phyloP scores from a whole-genome alignment of 2,888 invertebrate species.

The Linhomoeus sp. region DNA sequence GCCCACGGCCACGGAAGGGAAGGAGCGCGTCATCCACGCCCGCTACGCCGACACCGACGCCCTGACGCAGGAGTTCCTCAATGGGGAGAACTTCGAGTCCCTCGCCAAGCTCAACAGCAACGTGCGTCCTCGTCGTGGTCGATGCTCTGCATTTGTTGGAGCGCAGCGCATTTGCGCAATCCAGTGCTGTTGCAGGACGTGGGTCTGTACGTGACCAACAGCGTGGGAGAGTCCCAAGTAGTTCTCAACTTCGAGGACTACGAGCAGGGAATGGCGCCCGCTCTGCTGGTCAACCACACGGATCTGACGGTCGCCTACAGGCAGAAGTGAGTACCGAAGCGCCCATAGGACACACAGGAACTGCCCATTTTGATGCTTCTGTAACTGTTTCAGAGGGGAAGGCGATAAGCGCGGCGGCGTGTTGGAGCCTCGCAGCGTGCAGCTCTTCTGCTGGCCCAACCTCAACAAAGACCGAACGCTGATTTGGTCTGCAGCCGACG shows the following conservation, averaged over 20 bases:
- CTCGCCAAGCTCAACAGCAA: conserved; percentile 56
- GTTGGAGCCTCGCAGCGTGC: conserved; percentile 38
- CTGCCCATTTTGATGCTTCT: no score
- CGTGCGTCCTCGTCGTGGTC: conserved; percentile 47
- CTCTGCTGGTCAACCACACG: conserved; percentile 60
- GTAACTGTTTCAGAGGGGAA: no score
- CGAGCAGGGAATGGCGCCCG: conserved; percentile 65
- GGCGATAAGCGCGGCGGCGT: conserved; percentile 47
- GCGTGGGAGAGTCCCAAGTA: conserved; percentile 69
- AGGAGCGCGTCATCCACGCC: conserved; percentile 35
- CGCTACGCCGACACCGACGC: conserved; percentile 45
- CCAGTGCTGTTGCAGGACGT: conserved; percentile 9
- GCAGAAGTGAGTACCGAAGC: no score
- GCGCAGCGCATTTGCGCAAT: background rate
- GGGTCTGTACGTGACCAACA: conserved; percentile 45
- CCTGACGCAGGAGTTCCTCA: conserved; percentile 58
- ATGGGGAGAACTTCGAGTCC: conserved; percentile 60
- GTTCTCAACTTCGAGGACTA: conserved; percentile 69
- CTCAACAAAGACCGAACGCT: conserved; percentile 38
- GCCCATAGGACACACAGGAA: no score
- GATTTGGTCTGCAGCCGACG: conserved; percentile 33
- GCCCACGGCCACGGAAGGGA: conserved; percentile 40
- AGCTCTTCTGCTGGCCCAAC: conserved; percentile 38
- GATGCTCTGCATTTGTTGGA: conserved; percentile 54
- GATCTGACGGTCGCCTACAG: background rate